Evolutionary conservation across 2,113 vertebrate species (phyloP).

Genomic region (Microcebus lehilahytsara): DNA sequence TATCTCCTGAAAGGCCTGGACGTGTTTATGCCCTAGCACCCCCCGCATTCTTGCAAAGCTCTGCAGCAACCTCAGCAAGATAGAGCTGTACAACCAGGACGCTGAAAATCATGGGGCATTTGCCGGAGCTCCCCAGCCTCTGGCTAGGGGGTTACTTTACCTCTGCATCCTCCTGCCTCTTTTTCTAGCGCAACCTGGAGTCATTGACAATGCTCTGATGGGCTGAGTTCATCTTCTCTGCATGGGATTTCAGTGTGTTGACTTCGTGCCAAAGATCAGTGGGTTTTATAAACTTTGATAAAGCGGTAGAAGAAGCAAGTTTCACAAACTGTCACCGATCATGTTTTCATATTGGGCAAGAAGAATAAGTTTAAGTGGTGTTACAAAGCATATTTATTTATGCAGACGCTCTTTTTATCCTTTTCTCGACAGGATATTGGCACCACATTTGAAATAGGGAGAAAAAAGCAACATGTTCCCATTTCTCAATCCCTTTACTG

Average conservation of each 20-base stretch:
- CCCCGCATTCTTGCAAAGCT: neutral
- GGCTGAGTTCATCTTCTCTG: neutral
- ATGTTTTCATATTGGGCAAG: slow-evolving; percentile 55
- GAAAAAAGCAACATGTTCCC: slow-evolving; percentile 54
- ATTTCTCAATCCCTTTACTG: slow-evolving; percentile 55
- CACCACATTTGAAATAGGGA: slow-evolving; percentile 52
- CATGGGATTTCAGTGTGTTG: neutral
- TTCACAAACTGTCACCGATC: neutral
- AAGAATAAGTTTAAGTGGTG: slow-evolving; percentile 55
- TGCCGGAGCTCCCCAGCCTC: neutral
- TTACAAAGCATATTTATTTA: slow-evolving; percentile 74
- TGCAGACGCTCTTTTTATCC: slow-evolving; percentile 74
- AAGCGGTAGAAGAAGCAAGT: slow-evolving; percentile 10
- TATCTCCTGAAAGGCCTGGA: neutral
- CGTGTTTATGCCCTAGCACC: neutral
- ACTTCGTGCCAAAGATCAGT: slow-evolving; percentile 38
- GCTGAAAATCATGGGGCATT: fast-evolving
- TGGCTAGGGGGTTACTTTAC: neutral
- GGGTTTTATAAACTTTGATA: slow-evolving; percentile 45
- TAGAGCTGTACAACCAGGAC: too few relatives aligned
- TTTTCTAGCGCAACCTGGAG: neutral
- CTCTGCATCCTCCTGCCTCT: neutral
- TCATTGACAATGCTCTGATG: neutral
- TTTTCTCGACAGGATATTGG: slow-evolving; percentile 72
- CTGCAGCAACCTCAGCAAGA: neutral